Evolutionary conservation across 2,888 invertebrate genomes (phyloP), one percentile per base, ranked within the genome.

Genomic region (Tenthredo livida): DNA sequence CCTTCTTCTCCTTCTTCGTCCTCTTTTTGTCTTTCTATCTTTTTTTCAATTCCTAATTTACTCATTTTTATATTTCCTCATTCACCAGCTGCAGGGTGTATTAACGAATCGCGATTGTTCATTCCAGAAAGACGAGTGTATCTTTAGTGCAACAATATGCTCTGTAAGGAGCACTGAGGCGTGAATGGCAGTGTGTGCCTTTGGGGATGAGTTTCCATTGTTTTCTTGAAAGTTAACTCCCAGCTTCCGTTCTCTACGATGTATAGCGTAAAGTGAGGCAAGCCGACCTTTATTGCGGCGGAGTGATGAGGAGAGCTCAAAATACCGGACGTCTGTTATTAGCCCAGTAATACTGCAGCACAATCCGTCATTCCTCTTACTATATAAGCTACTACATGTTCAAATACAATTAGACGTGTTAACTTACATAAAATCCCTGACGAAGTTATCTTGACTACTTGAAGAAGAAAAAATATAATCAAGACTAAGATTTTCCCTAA

Each of bases 271-370:
- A 37, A 25, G 25, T 40, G 15, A 77, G 33, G 29, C n/a, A 17
- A 29, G 7, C 29, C 50, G 72, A 73, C 40, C 67, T 67, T 33
- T 67, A 77, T 25, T n/a, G 54, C 50, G 33, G 33, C 29, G 40
- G 77, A 33, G 77, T 12, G n/a, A 54, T 12, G 40, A 29, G n/a
- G 72, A 25, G 72, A 21, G 72, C 50, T 50, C 37, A 29, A 40
- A 80, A 80, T 80, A 61, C 61, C 61, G 80, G 61, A 61, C 58
- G 50, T 80, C 29, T 61, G 80, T 80, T 80, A 58, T 80, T 80
- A 40, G 29, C 33, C 25, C 6, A 80, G 33, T 40, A 58, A 80
- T 37, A 61, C 58, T 21, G 58, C 21, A n/a, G 47, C 50, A 77
- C n/a, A n/a, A 77, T 77, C 61, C 80, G 40, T 15, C 37, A 61